These are phyloP conservation scores for Ciona savignyi DNA, from an alignment of 23 tunicate genomes.

Conservation along the genomic window DNA sequence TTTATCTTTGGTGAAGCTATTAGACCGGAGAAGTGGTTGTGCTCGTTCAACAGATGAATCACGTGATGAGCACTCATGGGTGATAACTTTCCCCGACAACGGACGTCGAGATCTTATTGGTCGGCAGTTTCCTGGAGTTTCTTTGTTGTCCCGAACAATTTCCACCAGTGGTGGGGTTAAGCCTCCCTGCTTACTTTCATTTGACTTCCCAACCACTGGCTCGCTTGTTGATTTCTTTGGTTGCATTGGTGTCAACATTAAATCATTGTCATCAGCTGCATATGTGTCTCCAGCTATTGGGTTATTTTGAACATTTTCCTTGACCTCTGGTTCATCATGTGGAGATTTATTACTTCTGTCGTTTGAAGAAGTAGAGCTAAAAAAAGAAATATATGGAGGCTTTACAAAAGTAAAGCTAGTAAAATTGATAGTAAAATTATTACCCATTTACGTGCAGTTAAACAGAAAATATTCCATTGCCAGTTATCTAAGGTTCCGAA, in stretches of 20 bases:
- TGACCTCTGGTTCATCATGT: too few relatives aligned
- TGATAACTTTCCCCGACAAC: slow-evolving; percentile 17
- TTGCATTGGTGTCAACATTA: not conserved
- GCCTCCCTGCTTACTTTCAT: not conserved
- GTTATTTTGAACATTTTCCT: too few relatives aligned
- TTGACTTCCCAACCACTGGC: not conserved
- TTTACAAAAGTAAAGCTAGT: too few relatives aligned
- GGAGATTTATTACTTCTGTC: too few relatives aligned
- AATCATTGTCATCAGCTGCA: not conserved
- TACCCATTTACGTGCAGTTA: too few relatives aligned
- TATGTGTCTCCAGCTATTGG: not conserved
- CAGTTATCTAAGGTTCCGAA: too few relatives aligned
- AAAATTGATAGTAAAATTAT: too few relatives aligned
- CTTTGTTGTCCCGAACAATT: not conserved
- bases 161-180: slow-evolving; percentile 29
- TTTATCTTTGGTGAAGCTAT: slow-evolving; percentile 69
- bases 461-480: too few relatives aligned
- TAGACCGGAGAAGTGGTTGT: slow-evolving; percentile 42
- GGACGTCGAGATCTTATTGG: slow-evolving; percentile 20
- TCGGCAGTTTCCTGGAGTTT: slow-evolving; percentile 21
- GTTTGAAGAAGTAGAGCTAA: too few relatives aligned
- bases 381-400: too few relatives aligned
- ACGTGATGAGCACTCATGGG: slow-evolving; percentile 10
- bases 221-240: not conserved
- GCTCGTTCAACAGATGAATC: slow-evolving; percentile 16